These are phyloP conservation scores for Lagorchestes hirsutus DNA, from an alignment of 2,797 vertebrate genomes.

Conservation along the genomic window DNA sequence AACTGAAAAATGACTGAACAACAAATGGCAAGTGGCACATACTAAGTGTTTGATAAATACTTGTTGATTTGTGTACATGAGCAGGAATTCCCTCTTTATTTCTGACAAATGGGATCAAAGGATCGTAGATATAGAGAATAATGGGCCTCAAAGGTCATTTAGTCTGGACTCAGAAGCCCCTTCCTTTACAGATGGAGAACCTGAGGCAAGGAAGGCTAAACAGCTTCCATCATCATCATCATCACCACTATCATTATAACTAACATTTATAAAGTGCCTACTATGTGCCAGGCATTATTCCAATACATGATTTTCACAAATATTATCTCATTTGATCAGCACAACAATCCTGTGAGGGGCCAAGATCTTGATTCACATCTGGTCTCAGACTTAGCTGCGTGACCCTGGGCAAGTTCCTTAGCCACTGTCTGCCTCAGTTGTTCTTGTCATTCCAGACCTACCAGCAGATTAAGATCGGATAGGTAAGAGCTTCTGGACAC, in stretches of 20 bases:
- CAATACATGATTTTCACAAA: background rate
- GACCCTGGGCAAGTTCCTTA: background rate
- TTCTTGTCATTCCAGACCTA: background rate
- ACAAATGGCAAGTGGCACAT: no score
- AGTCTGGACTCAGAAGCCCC: background rate
- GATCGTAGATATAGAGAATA: background rate
- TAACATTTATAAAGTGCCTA: no score
- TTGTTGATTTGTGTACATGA: background rate
- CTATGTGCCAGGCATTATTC: background rate
- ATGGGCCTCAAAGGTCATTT: background rate
- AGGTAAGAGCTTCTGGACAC: background rate
- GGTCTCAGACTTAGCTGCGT: background rate
- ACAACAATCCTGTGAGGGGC: background rate
- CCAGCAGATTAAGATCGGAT: background rate
- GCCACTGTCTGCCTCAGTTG: background rate
- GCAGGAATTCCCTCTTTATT: background rate
- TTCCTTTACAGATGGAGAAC: no score
- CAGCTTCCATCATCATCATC: no score
- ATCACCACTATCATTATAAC: no score
- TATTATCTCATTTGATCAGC: background rate
- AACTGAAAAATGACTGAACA: background rate
- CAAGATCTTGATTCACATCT: background rate
- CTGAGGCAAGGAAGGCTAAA: no score
- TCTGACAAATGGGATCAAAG: no score
- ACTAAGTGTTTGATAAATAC: background rate